phyloP scores from a whole-genome alignment of 2,113 vertebrate genomes.

The Piprites chloris region DNA sequence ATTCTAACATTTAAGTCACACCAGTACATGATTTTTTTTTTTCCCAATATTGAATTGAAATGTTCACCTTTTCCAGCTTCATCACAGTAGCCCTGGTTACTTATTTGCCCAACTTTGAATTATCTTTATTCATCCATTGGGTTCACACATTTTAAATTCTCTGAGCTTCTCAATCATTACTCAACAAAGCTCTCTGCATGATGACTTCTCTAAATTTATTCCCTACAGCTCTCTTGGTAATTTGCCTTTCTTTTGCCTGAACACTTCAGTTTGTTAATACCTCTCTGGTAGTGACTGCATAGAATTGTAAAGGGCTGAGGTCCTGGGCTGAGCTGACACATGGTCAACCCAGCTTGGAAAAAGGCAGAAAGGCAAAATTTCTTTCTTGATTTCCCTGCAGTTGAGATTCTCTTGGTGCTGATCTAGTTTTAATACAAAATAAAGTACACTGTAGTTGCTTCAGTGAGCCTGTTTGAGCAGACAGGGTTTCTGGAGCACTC shows the following conservation, averaged over 20 bases:
- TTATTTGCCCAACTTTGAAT: not conserved
- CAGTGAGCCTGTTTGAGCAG: not conserved
- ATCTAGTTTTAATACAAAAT: not conserved
- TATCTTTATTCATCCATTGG: not conserved
- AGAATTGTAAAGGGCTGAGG: not conserved
- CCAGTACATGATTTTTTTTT: not conserved
- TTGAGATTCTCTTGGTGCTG: not conserved
- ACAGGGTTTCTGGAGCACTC: not conserved
- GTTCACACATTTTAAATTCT: not conserved
- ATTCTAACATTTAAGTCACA: not conserved
- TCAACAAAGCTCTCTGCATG: not conserved
- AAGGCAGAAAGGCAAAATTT: not conserved
- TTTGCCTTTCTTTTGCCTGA: conserved; percentile 1
- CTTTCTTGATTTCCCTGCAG: not conserved
- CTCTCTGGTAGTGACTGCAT: not conserved
- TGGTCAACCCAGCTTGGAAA: not conserved
- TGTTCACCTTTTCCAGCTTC: not conserved
- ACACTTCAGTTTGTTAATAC: not conserved
- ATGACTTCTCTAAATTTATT: conserved; percentile 14
- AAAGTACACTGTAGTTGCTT: not conserved
- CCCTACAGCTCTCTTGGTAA: not conserved
- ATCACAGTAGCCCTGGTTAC: not conserved
- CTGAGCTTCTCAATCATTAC: conserved; percentile 17
- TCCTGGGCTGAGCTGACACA: not conserved
- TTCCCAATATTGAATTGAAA: not conserved